Evolutionary conservation across 2,797 vertebrate genomes (phyloP).

Genomic region (Spondyliosoma cantharus): DNA sequence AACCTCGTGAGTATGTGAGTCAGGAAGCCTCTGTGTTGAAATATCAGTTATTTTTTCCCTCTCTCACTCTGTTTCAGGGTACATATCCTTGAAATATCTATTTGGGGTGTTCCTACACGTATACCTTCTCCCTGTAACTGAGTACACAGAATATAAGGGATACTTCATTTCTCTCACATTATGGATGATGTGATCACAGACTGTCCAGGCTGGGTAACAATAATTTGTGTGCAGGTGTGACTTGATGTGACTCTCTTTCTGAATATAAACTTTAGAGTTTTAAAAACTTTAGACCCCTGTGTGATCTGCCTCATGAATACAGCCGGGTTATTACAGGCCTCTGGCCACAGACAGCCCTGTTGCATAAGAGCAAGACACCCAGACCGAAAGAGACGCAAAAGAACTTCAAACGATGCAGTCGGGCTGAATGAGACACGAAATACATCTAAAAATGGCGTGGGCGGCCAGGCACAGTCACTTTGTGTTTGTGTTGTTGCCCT

Average conservation of each 20-base stretch:
- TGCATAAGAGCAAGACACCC: neutral
- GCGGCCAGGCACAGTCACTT: neutral
- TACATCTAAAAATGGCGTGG: neutral
- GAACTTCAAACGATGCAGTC: neutral
- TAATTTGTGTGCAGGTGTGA: neutral
- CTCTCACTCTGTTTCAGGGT: constrained; percentile 38
- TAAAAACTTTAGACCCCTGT: constrained; percentile 12
- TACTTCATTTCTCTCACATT: neutral
- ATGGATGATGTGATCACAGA: constrained; percentile 6
- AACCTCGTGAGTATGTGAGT: constrained; percentile 70
- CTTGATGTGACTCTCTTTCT: constrained; percentile 3
- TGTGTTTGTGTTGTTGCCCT: neutral
- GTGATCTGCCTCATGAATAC: neutral
- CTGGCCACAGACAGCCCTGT: neutral
- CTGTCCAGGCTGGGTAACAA: neutral
- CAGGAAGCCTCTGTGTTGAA: constrained; percentile 64
- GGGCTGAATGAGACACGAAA: neutral
- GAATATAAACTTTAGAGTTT: constrained; percentile 15
- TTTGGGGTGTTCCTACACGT: constrained; percentile 15
- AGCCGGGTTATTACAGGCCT: neutral
- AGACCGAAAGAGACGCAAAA: neutral
- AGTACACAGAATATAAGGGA: neutral
- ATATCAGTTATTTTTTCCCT: constrained; percentile 57
- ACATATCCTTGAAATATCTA: constrained; percentile 55
- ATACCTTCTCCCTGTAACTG: neutral